Conservation (phyloP, 2,113 vertebrate species). For the Oncorhynchus gorbuscha region DNA sequence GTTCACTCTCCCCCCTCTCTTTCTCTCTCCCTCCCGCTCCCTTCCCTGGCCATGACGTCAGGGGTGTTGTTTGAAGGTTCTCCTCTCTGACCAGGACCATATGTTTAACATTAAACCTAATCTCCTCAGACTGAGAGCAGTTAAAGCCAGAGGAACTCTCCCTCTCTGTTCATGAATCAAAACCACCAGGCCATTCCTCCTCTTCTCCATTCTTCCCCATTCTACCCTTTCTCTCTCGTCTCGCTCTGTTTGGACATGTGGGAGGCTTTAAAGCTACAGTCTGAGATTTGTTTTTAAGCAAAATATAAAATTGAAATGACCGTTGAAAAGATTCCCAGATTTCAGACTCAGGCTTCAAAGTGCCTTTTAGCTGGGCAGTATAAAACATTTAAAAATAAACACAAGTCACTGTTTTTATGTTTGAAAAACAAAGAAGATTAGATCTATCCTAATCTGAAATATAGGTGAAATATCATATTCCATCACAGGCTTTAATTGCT, state of each 20-base stretch:
- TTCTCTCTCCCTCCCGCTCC: no score
- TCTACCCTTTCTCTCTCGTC: neutral
- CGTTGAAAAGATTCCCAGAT: no score
- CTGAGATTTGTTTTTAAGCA: no score
- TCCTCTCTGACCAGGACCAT: conserved; percentile 26
- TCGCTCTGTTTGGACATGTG: neutral
- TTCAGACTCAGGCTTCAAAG: neutral
- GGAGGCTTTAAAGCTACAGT: neutral
- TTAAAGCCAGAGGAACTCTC: conserved; percentile 20
- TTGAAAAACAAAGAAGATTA: conserved; percentile 34
- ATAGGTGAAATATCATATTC: conserved; percentile 59
- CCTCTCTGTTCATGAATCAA: conserved; percentile 32
- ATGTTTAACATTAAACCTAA: conserved; percentile 54
- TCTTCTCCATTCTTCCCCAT: neutral
- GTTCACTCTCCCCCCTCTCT: no score
- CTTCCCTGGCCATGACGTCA: no score
- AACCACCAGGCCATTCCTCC: neutral
- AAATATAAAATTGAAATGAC: neutral
- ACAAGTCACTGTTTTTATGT: conserved; percentile 58
- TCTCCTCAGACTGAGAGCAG: conserved; percentile 31
- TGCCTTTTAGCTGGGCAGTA: conserved; percentile 31
- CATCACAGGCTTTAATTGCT: conserved; percentile 61
- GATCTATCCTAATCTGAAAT: neutral
- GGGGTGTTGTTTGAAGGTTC: conserved; percentile 12
- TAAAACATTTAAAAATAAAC: conserved; percentile 43